Evolutionary conservation across 2,113 vertebrate genomes (phyloP), one percentile per base, ranked within the genome.

Genomic region (Gnathonemus echidnorhynchus): DNA sequence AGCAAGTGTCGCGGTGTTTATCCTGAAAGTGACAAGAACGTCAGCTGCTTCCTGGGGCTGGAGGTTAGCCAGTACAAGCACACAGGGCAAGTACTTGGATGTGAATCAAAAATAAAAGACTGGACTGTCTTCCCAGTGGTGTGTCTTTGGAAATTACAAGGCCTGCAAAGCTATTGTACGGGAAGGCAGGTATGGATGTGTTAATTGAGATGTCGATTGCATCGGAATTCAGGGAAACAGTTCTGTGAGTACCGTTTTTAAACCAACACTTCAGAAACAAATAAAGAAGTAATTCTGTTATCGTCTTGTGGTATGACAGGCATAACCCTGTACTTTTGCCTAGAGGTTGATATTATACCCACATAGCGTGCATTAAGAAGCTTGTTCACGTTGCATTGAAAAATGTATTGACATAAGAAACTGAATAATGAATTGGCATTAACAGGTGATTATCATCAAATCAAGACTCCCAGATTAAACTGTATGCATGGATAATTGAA

Each of bases 51-150:
- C 45, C 42, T 2, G 48, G 10, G 46, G 46, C 62, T 89, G 88
- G 88, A 89, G 46, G 66, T 49, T 70, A 77, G 88, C 88, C 66
- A 89, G 46, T 35, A 50, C 42, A 50, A 50, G 62, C 70, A 62
- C 48, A 48, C 35, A 52, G 66, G 66, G 46, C 45, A 66, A 49
- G 88, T 50, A 74, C 77, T 80, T 77, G 70, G 48, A 50, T 77
- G 62, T 9, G 31, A 80, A 80, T 80, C 74, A 80, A 80, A 80
- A 80, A 89, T 50, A 50, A 74, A 89, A 89, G 19, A 50, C 66
- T 52, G 87, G 35, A 45, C 35, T 35, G 7, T 45, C 19, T 62
- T 88, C 53, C 56, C 87, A 88, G 19, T 21, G 66, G 88, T 66
- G 21, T 45, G 8, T 62, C 31, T 24, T 88, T 39, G 21, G 17